Conservation (phyloP, 2,797 vertebrate genomes). For the Periophthalmus magnuspinnatus region DNA sequence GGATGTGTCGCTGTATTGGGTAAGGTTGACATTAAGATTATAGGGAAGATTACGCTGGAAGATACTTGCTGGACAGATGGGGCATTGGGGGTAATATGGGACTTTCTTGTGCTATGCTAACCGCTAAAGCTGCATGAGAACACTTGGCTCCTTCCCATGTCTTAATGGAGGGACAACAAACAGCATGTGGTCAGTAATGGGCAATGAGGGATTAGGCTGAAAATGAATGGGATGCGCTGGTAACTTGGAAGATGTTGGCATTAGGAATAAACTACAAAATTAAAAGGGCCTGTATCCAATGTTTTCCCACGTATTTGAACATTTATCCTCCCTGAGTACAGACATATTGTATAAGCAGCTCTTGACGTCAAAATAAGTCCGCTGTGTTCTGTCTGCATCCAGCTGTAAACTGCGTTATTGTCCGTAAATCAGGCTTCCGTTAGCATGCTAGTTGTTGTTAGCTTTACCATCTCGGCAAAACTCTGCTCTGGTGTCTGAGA, state of each 20-base stretch:
- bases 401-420: too few relatives aligned
- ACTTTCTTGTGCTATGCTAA: slow-evolving; percentile 31
- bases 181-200: slow-evolving; percentile 60
- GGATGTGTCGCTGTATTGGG: slow-evolving; percentile 22
- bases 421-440: too few relatives aligned
- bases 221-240: slow-evolving; percentile 21
- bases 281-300: neutral
- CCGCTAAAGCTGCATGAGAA: neutral
- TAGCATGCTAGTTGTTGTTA: too few relatives aligned
- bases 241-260: neutral
- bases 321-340: too few relatives aligned
- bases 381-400: too few relatives aligned
- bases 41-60: slow-evolving; percentile 65
- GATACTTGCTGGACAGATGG: slow-evolving; percentile 72
- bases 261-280: neutral
- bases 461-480: too few relatives aligned
- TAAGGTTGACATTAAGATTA: slow-evolving; percentile 69
- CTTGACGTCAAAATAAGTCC: too few relatives aligned
- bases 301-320: neutral
- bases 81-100: slow-evolving; percentile 22
- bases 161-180: slow-evolving; percentile 72
- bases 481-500: too few relatives aligned
- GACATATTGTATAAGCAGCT: too few relatives aligned
- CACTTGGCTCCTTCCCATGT: slow-evolving; percentile 57
- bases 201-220: slow-evolving; percentile 58